A percentile compares a stretch with the other conserved stretches of the same genome.
These are phyloP conservation scores for Clusia tigrina DNA, from an alignment of 2,888 invertebrate species.

Conservation along the genomic window DNA sequence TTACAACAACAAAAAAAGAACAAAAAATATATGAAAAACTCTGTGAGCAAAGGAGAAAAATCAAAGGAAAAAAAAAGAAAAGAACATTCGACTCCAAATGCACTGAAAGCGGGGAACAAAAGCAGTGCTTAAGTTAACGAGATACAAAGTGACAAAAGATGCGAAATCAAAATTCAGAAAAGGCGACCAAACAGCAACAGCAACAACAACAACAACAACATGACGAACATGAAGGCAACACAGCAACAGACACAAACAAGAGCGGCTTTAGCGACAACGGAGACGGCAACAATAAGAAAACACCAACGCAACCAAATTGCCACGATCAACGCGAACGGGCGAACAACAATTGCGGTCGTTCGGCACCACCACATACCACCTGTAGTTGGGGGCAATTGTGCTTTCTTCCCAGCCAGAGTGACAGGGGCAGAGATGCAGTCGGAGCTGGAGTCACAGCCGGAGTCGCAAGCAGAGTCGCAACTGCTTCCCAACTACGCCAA, in stretches of 20 bases:
- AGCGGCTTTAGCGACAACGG: too few relatives aligned
- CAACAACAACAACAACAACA: slow-evolving; percentile 19
- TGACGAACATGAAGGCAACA: too few relatives aligned
- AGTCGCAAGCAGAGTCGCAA: slow-evolving; percentile 41
- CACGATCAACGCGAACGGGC: slow-evolving; percentile 15
- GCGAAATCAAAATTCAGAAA: slow-evolving; percentile 14
- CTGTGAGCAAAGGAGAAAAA: too few relatives aligned
- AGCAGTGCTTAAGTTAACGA: slow-evolving; percentile 11
- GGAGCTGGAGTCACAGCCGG: slow-evolving; percentile 39
- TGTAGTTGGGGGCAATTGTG: slow-evolving; percentile 35
- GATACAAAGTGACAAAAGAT: slow-evolving; percentile 6
- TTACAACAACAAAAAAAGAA: too few relatives aligned
- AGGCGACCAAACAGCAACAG: slow-evolving; percentile 12
- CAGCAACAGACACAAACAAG: slow-evolving; percentile 28
- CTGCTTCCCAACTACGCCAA: slow-evolving; percentile 16
- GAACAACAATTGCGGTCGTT: background rate
- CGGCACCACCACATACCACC: slow-evolving; percentile 33
- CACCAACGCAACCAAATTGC: slow-evolving; percentile 13
- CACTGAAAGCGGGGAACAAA: slow-evolving; percentile 4
- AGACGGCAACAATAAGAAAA: slow-evolving; percentile 15
- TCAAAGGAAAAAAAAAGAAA: too few relatives aligned
- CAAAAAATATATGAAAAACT: too few relatives aligned
- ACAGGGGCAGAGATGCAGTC: background rate
- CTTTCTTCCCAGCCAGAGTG: background rate
- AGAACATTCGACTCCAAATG: too few relatives aligned